Conservation (phyloP, 2,888 invertebrate species). For the Cephus sareptanus region DNA sequence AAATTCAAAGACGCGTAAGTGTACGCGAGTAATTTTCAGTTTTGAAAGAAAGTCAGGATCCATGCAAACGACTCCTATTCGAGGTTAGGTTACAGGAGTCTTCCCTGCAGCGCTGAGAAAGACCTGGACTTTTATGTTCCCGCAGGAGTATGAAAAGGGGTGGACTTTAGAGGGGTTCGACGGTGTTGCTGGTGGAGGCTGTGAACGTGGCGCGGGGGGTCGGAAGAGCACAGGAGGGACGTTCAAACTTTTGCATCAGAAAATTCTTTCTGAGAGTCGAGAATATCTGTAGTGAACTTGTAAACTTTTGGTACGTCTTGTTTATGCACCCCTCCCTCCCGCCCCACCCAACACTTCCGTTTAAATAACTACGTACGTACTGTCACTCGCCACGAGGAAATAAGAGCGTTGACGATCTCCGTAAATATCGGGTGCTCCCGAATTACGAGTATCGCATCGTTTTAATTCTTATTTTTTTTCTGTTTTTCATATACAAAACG, state of each 20-base stretch:
- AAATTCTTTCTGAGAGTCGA: slow-evolving; percentile 44
- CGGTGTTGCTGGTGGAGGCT: background rate
- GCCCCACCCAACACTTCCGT: background rate
- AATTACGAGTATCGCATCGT: too few relatives aligned
- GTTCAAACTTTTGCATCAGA: slow-evolving; percentile 54
- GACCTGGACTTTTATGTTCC: slow-evolving; percentile 29
- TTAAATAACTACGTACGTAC: slow-evolving; percentile 39
- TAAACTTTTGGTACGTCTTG: slow-evolving; percentile 40
- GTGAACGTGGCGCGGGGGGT: background rate
- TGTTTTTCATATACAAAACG: too few relatives aligned
- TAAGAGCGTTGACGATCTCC: background rate
- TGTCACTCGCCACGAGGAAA: slow-evolving; percentile 19
- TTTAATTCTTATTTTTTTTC: too few relatives aligned
- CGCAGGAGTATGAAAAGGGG: background rate
- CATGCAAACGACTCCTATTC: slow-evolving; percentile 30
- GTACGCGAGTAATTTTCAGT: slow-evolving; percentile 32
- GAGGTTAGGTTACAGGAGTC: slow-evolving; percentile 13
- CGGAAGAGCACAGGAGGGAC: slow-evolving; percentile 17
- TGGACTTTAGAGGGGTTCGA: background rate
- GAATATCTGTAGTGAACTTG: slow-evolving; percentile 52
- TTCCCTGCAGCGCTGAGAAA: slow-evolving; percentile 12
- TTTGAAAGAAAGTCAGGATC: slow-evolving; percentile 35
- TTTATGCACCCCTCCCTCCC: slow-evolving; percentile 3
- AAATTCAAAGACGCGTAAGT: background rate
- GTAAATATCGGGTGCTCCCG: background rate